phyloP scores from a whole-genome alignment of 37 sponge, comb jelly and placozoan species.

The Halichondria panicea region DNA sequence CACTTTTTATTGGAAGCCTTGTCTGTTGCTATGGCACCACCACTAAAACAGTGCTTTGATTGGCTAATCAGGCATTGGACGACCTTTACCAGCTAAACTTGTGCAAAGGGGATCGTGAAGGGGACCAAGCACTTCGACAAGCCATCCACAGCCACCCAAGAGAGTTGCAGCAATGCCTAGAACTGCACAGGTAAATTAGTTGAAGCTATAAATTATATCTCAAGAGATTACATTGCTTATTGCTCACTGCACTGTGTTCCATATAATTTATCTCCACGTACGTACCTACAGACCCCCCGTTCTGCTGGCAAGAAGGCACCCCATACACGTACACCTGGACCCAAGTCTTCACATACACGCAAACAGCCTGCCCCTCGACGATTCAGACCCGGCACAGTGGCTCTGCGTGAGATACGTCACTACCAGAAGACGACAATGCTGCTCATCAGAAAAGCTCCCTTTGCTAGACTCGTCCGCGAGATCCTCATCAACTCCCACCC shows the following conservation, averaged over 20 bases:
- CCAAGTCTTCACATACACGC: background rate
- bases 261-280: no score
- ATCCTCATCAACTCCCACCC: slow-evolving; percentile 36
- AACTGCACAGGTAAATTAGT: background rate
- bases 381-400: background rate
- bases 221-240: background rate
- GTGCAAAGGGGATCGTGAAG: no score
- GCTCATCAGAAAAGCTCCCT: slow-evolving; percentile 56
- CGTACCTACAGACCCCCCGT: background rate
- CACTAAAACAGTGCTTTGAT: slow-evolving; percentile 11
- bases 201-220: background rate
- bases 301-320: background rate
- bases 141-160: no score
- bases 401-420: slow-evolving; percentile 40
- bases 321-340: background rate
- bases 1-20: background rate
- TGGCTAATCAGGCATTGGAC: background rate
- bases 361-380: slow-evolving; percentile 18
- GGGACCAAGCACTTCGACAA: no score
- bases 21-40: background rate
- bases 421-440: slow-evolving; percentile 62
- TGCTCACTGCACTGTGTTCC: background rate
- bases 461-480: slow-evolving; percentile 45
- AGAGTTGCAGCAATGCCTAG: no score
- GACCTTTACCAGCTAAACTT: background rate